Conservation (phyloP, 2,113 vertebrate species). For the Salvelinus namaycush region DNA sequence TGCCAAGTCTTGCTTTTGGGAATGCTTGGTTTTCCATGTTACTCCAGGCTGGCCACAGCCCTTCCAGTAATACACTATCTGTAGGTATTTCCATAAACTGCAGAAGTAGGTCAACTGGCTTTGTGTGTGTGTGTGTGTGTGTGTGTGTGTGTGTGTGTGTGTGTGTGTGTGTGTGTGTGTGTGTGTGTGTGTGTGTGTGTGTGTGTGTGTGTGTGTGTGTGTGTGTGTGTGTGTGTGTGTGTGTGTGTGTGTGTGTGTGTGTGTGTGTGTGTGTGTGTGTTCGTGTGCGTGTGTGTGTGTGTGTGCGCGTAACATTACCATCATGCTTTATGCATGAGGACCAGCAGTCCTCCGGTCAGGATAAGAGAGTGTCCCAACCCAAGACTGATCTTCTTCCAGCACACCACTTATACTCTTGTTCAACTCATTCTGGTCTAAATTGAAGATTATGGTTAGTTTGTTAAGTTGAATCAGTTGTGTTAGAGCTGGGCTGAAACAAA, state of each 20-base stretch:
- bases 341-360: neutral
- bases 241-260: neutral
- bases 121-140: no score
- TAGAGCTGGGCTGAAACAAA: no score
- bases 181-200: neutral
- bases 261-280: neutral
- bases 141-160: neutral
- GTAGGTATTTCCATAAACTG: no score
- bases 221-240: neutral
- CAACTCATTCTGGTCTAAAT: no score
- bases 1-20: constrained; percentile 32
- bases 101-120: no score
- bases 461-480: no score
- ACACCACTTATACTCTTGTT: no score
- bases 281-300: neutral
- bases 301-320: neutral
- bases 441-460: no score
- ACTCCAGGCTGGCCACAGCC: constrained; percentile 24
- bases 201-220: neutral
- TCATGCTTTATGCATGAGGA: neutral
- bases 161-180: neutral
- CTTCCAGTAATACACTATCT: neutral
- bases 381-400: neutral
- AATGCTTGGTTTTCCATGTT: constrained; percentile 58
- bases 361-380: neutral